phyloP scores from a whole-genome alignment of 2,888 invertebrate genomes.

The Hemistola chrysoprasaria region DNA sequence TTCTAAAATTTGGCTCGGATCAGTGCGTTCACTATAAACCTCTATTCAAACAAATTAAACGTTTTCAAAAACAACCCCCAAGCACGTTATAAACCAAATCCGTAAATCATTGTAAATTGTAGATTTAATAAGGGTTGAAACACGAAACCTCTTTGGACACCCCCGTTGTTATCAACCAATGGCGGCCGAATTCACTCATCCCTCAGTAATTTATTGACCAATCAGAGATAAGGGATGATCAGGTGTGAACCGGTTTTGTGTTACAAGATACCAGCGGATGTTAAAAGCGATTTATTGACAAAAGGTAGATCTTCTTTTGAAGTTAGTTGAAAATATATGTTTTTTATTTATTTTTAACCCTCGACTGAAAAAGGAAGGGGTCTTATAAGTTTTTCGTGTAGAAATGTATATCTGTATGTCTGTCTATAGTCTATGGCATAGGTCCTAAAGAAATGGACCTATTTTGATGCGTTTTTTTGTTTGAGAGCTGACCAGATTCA shows the following conservation, averaged over 20 bases:
- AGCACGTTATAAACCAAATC: constrained; percentile 39
- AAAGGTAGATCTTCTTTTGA: background rate
- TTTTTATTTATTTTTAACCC: too few relatives aligned
- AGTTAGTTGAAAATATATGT: too few relatives aligned
- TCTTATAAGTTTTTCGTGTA: too few relatives aligned
- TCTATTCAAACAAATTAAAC: constrained; percentile 20
- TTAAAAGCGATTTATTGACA: constrained; percentile 8
- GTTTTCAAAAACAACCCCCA: constrained; percentile 22
- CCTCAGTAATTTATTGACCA: constrained; percentile 50
- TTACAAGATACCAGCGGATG: constrained; percentile 40
- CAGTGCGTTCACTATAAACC: too few relatives aligned
- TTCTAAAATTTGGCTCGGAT: too few relatives aligned
- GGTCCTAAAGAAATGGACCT: too few relatives aligned
- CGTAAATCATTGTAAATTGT: constrained; percentile 59
- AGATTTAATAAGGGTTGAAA: constrained; percentile 62
- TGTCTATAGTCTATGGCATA: too few relatives aligned
- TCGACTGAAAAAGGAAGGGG: too few relatives aligned
- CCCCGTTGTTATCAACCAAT: constrained; percentile 56
- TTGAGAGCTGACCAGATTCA: too few relatives aligned
- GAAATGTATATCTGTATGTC: too few relatives aligned
- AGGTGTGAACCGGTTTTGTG: constrained; percentile 60
- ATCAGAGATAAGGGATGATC: constrained; percentile 41
- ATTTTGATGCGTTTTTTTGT: too few relatives aligned
- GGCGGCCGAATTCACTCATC: constrained; percentile 43
- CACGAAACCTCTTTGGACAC: constrained; percentile 50